Percentiles rank a stretch among this genome's conserved stretches.
Evolutionary conservation across 1,140 invertebrate genomes (phyloP).

Genomic region (Ostrea denselamellosa): DNA sequence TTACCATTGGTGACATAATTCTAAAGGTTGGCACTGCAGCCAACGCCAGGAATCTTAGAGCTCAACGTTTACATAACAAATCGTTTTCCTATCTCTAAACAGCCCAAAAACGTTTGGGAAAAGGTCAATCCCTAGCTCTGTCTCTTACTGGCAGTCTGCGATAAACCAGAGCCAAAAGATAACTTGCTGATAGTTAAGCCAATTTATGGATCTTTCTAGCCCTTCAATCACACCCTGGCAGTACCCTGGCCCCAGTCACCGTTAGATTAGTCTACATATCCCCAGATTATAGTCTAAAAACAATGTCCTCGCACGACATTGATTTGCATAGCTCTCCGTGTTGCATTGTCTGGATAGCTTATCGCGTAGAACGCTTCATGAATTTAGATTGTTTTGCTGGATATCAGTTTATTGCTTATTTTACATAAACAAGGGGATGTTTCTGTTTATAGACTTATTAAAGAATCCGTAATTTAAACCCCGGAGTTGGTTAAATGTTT

Average conservation of each 20-base stretch:
- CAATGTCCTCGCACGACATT: conserved; percentile 34
- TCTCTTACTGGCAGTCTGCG: neutral
- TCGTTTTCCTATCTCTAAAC: conserved; percentile 27
- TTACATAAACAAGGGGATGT: conserved; percentile 32
- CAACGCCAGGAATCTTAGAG: neutral
- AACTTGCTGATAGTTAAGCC: conserved; percentile 14
- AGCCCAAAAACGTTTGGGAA: neutral
- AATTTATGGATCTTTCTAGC: conserved; percentile 32
- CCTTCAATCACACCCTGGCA: conserved; percentile 17
- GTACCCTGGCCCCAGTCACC: neutral
- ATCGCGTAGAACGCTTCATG: conserved; percentile 22
- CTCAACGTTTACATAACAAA: conserved; percentile 14
- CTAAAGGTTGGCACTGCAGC: neutral
- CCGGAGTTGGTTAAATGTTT: conserved; percentile 15
- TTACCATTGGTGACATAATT: neutral
- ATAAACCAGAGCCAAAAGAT: conserved; percentile 26
- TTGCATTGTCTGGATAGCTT: conserved; percentile 8
- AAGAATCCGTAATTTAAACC: conserved; percentile 1
- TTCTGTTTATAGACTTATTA: conserved; percentile 27
- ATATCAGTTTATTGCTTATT: conserved; percentile 19
- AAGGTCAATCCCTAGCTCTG: neutral
- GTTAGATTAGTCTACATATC: neutral
- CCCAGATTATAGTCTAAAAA: conserved; percentile 8
- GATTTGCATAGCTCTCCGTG: conserved; percentile 1
- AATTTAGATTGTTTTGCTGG: conserved; percentile 31